Evolutionary conservation across 1,140 invertebrate species (phyloP).

Genomic region (Atta texana): DNA sequence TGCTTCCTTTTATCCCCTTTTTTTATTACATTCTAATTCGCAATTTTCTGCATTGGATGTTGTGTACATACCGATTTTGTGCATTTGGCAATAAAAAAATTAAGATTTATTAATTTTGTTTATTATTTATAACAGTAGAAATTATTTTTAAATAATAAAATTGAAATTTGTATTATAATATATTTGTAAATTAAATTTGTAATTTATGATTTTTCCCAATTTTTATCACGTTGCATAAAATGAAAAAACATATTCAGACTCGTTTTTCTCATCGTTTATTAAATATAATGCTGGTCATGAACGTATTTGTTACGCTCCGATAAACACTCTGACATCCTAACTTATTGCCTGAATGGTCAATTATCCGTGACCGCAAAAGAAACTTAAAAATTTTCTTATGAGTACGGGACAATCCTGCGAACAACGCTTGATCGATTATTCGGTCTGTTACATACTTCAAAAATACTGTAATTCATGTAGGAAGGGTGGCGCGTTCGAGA

Average conservation of each 20-base stretch:
- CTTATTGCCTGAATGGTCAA: constrained; percentile 62
- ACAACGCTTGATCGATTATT: constrained; percentile 44
- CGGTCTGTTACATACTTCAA: constrained; percentile 34
- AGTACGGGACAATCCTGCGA: constrained; percentile 30
- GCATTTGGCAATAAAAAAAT: not conserved
- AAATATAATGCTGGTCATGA: constrained; percentile 3
- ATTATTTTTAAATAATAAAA: constrained; percentile 2
- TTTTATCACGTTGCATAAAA: too few relatives aligned
- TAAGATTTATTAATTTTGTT: constrained; percentile 16
- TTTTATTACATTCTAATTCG: constrained; percentile 46
- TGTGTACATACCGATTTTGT: not conserved
- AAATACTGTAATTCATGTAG: constrained; percentile 51
- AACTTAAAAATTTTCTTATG: constrained; percentile 44
- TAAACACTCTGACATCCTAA: constrained; percentile 34
- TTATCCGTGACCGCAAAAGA: constrained; percentile 63
- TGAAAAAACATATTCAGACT: not conserved
- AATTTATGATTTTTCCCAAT: not conserved
- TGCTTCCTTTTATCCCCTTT: constrained; percentile 55
- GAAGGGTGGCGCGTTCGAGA: constrained; percentile 29
- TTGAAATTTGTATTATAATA: not conserved
- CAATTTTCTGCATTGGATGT: not conserved
- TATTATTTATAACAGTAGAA: not conserved
- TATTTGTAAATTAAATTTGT: not conserved
- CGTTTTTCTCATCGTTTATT: constrained; percentile 6
- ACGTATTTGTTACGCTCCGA: constrained; percentile 44